phyloP scores from a whole-genome alignment of 2,113 vertebrate genomes.

The Xyrauchen texanus region DNA sequence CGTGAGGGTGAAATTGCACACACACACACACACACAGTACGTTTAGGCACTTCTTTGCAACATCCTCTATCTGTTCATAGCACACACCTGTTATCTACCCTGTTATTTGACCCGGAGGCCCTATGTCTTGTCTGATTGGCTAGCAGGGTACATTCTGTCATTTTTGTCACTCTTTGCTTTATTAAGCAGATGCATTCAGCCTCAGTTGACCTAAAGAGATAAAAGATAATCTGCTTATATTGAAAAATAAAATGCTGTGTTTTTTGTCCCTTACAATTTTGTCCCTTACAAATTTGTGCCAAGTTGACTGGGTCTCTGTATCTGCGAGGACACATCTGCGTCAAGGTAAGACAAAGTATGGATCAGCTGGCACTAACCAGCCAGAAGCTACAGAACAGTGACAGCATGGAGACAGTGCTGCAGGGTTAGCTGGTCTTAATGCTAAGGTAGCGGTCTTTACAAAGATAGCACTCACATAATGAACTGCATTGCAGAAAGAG shows the following conservation, averaged over 20 bases:
- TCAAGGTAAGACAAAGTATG: conserved; percentile 1
- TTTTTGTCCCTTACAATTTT: neutral
- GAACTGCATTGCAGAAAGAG: neutral
- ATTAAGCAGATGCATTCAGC: conserved; percentile 32
- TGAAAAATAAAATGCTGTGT: neutral
- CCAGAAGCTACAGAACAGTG: conserved; percentile 18
- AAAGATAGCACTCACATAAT: neutral
- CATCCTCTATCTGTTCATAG: neutral
- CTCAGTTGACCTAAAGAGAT: conserved; percentile 28
- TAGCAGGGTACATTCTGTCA: neutral
- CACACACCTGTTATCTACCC: neutral
- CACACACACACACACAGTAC: too few relatives aligned
- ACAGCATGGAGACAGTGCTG: neutral
- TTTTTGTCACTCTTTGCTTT: conserved; percentile 11
- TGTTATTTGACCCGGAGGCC: neutral
- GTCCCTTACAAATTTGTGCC: neutral
- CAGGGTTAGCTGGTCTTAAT: neutral
- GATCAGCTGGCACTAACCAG: conserved; percentile 9
- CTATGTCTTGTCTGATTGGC: neutral
- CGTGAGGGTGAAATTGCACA: neutral
- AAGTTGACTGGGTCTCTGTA: neutral
- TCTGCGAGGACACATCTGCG: neutral
- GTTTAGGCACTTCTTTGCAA: neutral
- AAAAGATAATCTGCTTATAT: conserved; percentile 40
- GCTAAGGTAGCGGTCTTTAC: neutral